A percentile compares a stretch with the other conserved stretches of the same genome.
phyloP scores from a whole-genome alignment of 2,113 vertebrate species.

The Rallus limicola region DNA sequence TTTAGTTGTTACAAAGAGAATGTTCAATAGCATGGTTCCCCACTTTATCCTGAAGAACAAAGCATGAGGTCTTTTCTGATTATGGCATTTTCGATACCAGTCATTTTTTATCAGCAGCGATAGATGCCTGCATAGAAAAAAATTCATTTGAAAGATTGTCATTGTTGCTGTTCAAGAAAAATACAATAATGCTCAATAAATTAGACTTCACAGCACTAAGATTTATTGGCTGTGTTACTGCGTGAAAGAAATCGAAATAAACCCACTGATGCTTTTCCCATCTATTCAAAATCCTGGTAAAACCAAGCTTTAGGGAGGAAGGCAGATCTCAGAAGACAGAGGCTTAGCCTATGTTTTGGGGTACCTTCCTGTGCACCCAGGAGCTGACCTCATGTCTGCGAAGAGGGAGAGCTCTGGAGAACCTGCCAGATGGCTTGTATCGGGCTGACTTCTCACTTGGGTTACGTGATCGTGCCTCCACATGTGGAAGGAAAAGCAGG shows the following conservation, averaged over 20 bases:
- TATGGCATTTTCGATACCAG: neutral
- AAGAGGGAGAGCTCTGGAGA: neutral
- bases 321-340: neutral
- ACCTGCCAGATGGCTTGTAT: neutral
- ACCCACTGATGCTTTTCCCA: neutral
- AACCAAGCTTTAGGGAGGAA: neutral
- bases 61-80: neutral
- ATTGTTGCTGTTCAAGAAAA: constrained; percentile 21
- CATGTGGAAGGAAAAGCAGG: neutral
- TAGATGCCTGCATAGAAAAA: neutral
- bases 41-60: neutral
- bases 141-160: constrained; percentile 14
- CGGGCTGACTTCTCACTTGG: neutral
- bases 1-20: neutral
- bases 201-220: neutral
- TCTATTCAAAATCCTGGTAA: neutral
- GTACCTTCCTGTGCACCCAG: neutral
- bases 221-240: constrained; percentile 23
- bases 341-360: neutral
- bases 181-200: constrained; percentile 36
- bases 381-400: neutral
- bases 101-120: constrained; percentile 27
- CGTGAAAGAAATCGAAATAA: constrained; percentile 15
- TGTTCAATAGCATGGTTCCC: neutral
- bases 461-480: neutral